Base-by-base conservation (phyloP, 2,797 vertebrate genomes). In the Florisuga fusca region DNA sequence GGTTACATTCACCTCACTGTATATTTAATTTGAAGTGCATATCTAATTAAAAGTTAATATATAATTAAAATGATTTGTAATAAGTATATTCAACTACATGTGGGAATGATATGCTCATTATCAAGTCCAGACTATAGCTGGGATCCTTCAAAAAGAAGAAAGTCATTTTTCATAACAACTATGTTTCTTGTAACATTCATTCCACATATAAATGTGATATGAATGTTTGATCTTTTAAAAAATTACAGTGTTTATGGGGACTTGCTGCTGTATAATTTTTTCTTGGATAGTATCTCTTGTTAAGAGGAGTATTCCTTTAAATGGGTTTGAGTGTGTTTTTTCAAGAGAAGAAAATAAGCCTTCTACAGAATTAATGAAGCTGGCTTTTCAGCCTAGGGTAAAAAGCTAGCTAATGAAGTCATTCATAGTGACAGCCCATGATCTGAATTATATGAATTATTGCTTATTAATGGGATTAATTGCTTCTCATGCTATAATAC, bases 381-480 rank as follows among this genome's bases (percentile, higher is more conserved):
- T 95, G 93, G 95, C 97, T 97, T 96, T 74, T 89, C 95, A 95
- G 98, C 98, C 97, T 95, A 96, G 72, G 96, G 98, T 97, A 90
- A 97, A 97, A 97, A 95, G 66, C 97, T 87, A 91, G 62, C 90
- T 97, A 97, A 97, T 96, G 97, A 97, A 97, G 97, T 98, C 93
- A 96, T 98, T 97, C 97, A 90, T 90, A 84, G 97, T 98, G 98
- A 98, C 98, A 96, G 96, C 96, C 92, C 89, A 96, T 76, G 93
- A 97, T 97, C 97, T 96, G 97, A 97, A 95, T 92, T 94, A 95
- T 97, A 97, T 97, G 96, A 98, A 98, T 97, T 98, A 97, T 98
- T 97, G 97, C 97, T 98, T 97, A 97, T 98, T 98, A 98, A 98
- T 97, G 95, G 97, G 93, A 97, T 96, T 97, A 97, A 98, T 97